Percentiles rank a stretch among this genome's conserved stretches.
phyloP scores from a whole-genome alignment of 1,140 invertebrate species.

The Olivierus martensii region DNA sequence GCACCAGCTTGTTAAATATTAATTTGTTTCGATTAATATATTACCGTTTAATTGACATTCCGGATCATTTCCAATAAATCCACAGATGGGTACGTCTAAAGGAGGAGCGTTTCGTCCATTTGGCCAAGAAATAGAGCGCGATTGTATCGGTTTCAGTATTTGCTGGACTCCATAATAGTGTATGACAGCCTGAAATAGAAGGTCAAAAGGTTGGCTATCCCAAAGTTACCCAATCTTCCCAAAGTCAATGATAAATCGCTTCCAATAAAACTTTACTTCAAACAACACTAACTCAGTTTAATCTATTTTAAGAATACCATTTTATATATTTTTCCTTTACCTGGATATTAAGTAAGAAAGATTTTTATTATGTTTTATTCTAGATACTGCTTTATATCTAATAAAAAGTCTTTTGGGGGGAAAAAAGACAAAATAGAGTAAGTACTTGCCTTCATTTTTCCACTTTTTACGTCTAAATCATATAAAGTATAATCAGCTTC shows the following conservation, averaged over 20 bases:
- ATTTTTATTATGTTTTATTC: too few species aligned
- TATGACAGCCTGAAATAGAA: conserved; percentile 24
- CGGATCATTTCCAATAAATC: conserved; percentile 13
- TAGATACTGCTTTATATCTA: too few species aligned
- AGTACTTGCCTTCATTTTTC: conserved; percentile 42
- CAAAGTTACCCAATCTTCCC: too few species aligned
- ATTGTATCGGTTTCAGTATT: conserved; percentile 49
- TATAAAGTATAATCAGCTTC: conserved; percentile 72
- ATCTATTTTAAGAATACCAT: too few species aligned
- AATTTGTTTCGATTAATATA: neutral
- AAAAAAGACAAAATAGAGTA: too few species aligned
- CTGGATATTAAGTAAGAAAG: too few species aligned
- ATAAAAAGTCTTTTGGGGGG: too few species aligned
- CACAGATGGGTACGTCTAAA: conserved; percentile 45
- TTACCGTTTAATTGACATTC: conserved; percentile 4
- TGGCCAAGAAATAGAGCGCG: conserved; percentile 64
- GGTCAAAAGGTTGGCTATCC: too few species aligned
- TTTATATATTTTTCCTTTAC: too few species aligned
- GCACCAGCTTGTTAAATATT: neutral
- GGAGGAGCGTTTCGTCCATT: conserved; percentile 47
- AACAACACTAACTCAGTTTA: too few species aligned
- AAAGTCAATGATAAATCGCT: too few species aligned
- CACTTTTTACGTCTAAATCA: conserved; percentile 65
- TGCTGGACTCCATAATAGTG: conserved; percentile 46
- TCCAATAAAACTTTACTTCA: too few species aligned